These are phyloP conservation scores for Zhuqinia jingwanae DNA, from an alignment of 2,888 invertebrate genomes.

Conservation along the genomic window DNA sequence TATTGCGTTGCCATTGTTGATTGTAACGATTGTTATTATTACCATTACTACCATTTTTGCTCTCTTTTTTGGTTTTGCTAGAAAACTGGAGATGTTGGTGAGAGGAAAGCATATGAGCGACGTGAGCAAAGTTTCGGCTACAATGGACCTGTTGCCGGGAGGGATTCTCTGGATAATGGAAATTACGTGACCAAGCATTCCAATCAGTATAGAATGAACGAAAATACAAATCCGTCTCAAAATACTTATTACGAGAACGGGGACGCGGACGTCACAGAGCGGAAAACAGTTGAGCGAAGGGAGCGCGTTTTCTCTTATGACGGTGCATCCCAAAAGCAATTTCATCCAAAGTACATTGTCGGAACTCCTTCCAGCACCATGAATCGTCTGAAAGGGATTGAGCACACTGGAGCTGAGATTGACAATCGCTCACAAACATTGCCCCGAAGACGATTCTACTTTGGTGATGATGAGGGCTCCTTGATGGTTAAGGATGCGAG, in stretches of 20 bases:
- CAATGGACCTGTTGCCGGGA: conserved; percentile 75
- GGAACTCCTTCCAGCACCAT: conserved; percentile 78
- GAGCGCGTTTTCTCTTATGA: conserved; percentile 78
- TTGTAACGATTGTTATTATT: too few relatives aligned
- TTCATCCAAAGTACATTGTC: conserved; percentile 79
- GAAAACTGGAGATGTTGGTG: conserved; percentile 78
- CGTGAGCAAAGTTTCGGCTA: conserved; percentile 79
- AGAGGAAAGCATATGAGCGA: conserved; percentile 78
- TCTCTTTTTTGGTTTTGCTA: conserved; percentile 41
- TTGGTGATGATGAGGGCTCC: conserved; percentile 79
- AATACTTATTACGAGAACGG: conserved; percentile 78
- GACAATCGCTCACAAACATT: conserved; percentile 76
- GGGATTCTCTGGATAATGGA: conserved; percentile 76
- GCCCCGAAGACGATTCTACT: conserved; percentile 78
- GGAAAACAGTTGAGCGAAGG: conserved; percentile 79
- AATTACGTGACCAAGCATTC: conserved; percentile 79
- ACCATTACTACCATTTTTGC: neutral
- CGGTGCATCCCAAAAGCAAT: conserved; percentile 79
- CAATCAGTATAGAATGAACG: conserved; percentile 79
- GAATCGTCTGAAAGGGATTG: conserved; percentile 78
- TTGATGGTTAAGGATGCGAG: conserved; percentile 65
- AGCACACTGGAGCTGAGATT: conserved; percentile 76
- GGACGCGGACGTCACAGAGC: conserved; percentile 78
- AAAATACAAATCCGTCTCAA: conserved; percentile 79
- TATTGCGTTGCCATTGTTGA: too few relatives aligned